Evolutionary conservation across 35 echinoderm and acorn worm species (phyloP), one percentile per base, ranked within the genome.

Genomic region (Ophioderma brevispina): DNA sequence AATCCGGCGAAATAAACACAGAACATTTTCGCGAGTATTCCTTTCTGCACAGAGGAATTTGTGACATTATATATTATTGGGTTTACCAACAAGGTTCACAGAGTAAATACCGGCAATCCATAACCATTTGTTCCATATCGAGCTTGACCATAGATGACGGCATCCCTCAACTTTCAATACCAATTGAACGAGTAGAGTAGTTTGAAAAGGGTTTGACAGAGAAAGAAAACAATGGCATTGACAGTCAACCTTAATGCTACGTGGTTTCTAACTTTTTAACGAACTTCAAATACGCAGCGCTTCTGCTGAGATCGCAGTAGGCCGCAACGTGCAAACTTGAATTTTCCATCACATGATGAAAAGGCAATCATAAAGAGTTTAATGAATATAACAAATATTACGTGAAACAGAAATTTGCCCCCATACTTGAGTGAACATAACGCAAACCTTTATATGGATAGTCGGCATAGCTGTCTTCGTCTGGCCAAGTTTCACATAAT

Each of bases 71-170:
- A 95, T 36, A 95, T 83, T 23, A 87, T 88, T 13, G 94, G 78
- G 37, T 95, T 95, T 1, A 91, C 50, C 30, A 85, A 79, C 43
- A 78, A 88, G 81, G 91, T 95, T 17, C 32, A 39, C 88, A 95
- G 38, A 95, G 25, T 14, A 18, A 6, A 86, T 63, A 32, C 59
- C 78, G 28, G 87, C 78, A 1, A 88, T 39, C 0, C 75, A 39
- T 36, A 50, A n/a, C 41, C 76, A 80, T 1, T 78, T 52, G 25
- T 37, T 84, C 37, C 37, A 31, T 31, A 36, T 17, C 13, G 13
- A 28, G 10, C 42, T 43, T 17, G 17, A 25, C 17, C 59, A 70
- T 70, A 70, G n/a, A 30, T 25, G 59, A 13, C 13, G 46, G 36
- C n/a, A n/a, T n/a, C 39, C 42, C 13, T 32, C 32, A 23, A 70